Percentiles rank a stretch among this genome's conserved stretches.
Evolutionary conservation across 1,140 invertebrate genomes (phyloP).

Genomic region (Pinna nobilis): DNA sequence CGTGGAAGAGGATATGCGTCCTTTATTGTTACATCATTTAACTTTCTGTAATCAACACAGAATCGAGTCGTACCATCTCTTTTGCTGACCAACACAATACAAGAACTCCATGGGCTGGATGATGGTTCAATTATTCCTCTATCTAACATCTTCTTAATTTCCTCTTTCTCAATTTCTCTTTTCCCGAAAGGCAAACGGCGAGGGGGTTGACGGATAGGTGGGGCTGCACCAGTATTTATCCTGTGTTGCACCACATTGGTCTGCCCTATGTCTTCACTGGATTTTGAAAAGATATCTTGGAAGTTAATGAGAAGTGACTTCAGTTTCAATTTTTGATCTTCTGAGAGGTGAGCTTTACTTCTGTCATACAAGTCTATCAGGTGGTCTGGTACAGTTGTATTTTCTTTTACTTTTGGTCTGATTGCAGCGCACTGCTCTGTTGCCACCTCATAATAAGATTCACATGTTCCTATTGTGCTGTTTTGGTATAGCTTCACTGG

Average conservation of each 20-base stretch:
- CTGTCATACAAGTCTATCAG: constrained; percentile 13
- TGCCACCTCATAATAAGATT: constrained; percentile 21
- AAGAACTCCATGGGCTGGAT: constrained; percentile 33
- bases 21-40: constrained; percentile 71
- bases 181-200: constrained; percentile 33
- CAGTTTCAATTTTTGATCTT: constrained; percentile 22
- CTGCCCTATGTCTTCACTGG: constrained; percentile 25
- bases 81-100: constrained; percentile 36
- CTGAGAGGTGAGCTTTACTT: neutral
- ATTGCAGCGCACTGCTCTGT: neutral
- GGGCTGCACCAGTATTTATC: constrained; percentile 37
- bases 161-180: constrained; percentile 12
- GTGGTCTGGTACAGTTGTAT: constrained; percentile 20
- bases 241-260: constrained; percentile 33
- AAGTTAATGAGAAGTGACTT: constrained; percentile 15
- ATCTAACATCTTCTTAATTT: constrained; percentile 39
- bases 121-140: constrained; percentile 40
- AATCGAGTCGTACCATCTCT: constrained; percentile 42
- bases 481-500: constrained; percentile 19
- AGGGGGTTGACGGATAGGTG: constrained; percentile 35
- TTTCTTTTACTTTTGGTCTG: neutral
- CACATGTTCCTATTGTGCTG: constrained; percentile 20
- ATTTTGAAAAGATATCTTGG: constrained; percentile 32
- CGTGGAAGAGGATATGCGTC: constrained; percentile 38
- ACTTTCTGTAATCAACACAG: constrained; percentile 74